phyloP scores from a whole-genome alignment of 2,113 vertebrate genomes.

The Eidolon helvum region DNA sequence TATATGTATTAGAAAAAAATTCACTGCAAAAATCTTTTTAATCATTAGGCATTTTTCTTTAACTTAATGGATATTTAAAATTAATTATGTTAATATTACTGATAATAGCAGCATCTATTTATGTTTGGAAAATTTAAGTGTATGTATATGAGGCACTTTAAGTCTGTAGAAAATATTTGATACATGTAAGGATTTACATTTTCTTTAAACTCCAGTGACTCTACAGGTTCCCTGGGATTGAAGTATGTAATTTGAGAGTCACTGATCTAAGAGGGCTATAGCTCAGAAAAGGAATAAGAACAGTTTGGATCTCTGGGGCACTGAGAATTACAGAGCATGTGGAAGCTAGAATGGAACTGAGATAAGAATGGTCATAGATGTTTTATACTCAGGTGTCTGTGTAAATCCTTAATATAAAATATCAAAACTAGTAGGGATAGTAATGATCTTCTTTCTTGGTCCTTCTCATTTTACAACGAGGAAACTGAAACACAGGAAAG shows the following conservation, averaged over 20 bases:
- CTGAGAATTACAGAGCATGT: not conserved
- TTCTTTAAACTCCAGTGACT: not conserved
- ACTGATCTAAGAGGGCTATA: not conserved
- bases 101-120: not conserved
- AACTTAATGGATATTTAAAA: not conserved
- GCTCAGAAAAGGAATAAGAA: not conserved
- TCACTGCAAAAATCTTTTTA: not conserved
- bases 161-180: not conserved
- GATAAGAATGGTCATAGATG: not conserved
- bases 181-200: not conserved
- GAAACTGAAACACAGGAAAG: not conserved
- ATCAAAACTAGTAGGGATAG: not conserved
- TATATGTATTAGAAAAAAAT: not conserved
- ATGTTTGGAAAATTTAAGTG: conserved; percentile 15
- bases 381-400: not conserved
- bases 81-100: not conserved
- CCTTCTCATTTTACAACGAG: not conserved
- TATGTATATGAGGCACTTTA: not conserved
- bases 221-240: not conserved
- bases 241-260: not conserved
- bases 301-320: not conserved
- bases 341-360: not conserved
- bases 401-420: not conserved
- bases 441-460: not conserved
- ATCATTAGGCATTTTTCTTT: not conserved